Base-by-base conservation (phyloP, 1,140 invertebrate species). In the Parapsyche elsis region DNA sequence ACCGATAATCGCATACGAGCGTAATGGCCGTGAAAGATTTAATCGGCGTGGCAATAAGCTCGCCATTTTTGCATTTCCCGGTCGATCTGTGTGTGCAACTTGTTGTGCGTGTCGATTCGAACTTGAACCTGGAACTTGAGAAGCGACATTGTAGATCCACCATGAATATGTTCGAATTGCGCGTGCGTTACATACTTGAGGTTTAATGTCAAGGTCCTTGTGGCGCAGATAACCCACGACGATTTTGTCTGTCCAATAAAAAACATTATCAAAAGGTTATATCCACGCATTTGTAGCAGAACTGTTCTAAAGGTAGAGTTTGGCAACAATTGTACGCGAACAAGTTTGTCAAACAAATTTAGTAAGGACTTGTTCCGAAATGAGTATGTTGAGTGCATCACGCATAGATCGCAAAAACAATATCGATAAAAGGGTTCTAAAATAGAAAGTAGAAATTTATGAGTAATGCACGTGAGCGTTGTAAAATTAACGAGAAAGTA, bases 181-280 rank as follows among this genome's bases (percentile, higher is more conserved):
- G 49, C 12, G 30, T 38, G 30, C 30, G 30, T 38, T 38, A 38
- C 30, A 38, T 38, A 38, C 38, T 16, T 9, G 46, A 53, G 75
- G 75, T 77, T 77, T 77, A 77, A 77, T 77, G 75, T 77, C 75
- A 77, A 77, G 75, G 75, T 23, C 75, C 14, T 9, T 7, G 1
- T 9, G 1, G 10, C 26, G 16, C 30, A 38, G 75, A 77, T 77
- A 77, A 77, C 75, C 75, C 59, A 14, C 24, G 24, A 26, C 64
- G 9, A 2, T 9, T n/a, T 19, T 26, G 24, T 23, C n/a, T 19
- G 9, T 19, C 10, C n/a, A 61, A 21, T 61, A 21, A 61, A n/a
- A 21, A 61, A 61, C 9, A 61, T 24, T 24, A 61, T 61, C 19
- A 61, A 16, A 16, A 21, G 59, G 9, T 61, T 61, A 21, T 59